These are phyloP conservation scores for Puntigrus tetrazona DNA, from an alignment of 2,113 vertebrate species.

Conservation along the genomic window DNA sequence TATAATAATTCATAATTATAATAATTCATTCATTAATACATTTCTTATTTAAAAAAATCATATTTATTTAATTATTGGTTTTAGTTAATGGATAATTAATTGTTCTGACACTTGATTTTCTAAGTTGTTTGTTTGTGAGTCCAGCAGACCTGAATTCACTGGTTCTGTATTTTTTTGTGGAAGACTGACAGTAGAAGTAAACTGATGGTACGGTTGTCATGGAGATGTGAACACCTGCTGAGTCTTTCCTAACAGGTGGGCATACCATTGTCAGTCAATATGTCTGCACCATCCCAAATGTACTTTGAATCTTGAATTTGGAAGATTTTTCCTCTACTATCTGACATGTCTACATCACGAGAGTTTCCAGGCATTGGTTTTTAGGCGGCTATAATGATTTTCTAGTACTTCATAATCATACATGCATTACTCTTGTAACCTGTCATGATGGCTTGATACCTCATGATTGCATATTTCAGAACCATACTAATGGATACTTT, in stretches of 20 bases:
- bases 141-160: slow-evolving; percentile 15
- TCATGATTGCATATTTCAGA: neutral
- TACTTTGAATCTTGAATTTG: slow-evolving; percentile 13
- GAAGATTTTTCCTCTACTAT: neutral
- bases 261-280: slow-evolving; percentile 51
- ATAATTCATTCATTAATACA: too few relatives aligned
- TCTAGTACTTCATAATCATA: neutral
- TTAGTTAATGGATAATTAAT: slow-evolving; percentile 19
- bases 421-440: neutral
- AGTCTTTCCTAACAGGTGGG: slow-evolving; percentile 63
- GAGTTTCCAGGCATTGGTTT: neutral
- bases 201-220: slow-evolving; percentile 58
- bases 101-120: slow-evolving; percentile 70
- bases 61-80: too few relatives aligned
- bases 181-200: slow-evolving; percentile 33
- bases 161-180: slow-evolving; percentile 23
- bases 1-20: too few relatives aligned
- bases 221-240: slow-evolving; percentile 68
- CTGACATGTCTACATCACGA: neutral
- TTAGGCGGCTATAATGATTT: neutral
- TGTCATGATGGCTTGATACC: neutral
- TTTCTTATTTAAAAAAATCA: too few relatives aligned
- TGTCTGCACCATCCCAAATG: slow-evolving; percentile 7
- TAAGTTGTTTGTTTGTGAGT: slow-evolving; percentile 39
- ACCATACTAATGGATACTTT: neutral